A percentile compares a stretch with the other conserved stretches of the same genome.
These are phyloP conservation scores for Drosophila nebulosa DNA, from an alignment of 1,140 invertebrate species.

Conservation along the genomic window DNA sequence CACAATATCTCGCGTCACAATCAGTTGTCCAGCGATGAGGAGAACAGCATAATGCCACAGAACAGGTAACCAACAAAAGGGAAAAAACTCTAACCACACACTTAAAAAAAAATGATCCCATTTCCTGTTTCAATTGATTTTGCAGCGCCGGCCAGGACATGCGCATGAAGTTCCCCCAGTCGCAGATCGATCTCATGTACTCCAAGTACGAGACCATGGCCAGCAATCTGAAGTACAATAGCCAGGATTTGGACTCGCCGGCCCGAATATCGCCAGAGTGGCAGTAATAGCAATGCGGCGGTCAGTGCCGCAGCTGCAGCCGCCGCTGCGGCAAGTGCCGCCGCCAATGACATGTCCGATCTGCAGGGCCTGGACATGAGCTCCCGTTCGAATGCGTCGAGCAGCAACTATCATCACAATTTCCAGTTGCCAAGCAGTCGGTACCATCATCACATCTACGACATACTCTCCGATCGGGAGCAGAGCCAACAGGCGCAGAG, in stretches of 20 bases:
- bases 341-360: slow-evolving; percentile 75
- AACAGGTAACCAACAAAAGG: slow-evolving; percentile 53
- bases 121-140: neutral
- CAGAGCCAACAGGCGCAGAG: slow-evolving; percentile 68
- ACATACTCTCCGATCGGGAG: slow-evolving; percentile 79
- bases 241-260: slow-evolving; percentile 75
- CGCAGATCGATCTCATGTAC: slow-evolving; percentile 81
- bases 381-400: slow-evolving; percentile 70
- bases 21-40: slow-evolving; percentile 79
- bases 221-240: slow-evolving; percentile 75
- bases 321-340: slow-evolving; percentile 55
- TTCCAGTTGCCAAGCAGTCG: slow-evolving; percentile 78
- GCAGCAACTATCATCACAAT: slow-evolving; percentile 78
- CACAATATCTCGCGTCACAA: slow-evolving; percentile 74
- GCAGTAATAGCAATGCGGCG: slow-evolving; percentile 54
- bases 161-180: slow-evolving; percentile 80
- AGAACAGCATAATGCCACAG: slow-evolving; percentile 81
- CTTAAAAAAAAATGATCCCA: too few species aligned
- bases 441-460: slow-evolving; percentile 80
- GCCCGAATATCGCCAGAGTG: slow-evolving; percentile 68
- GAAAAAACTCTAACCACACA: too few species aligned
- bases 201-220: slow-evolving; percentile 80
- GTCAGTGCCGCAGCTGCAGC: slow-evolving; percentile 47
- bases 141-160: slow-evolving; percentile 71
- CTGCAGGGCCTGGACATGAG: slow-evolving; percentile 80